Conservation (phyloP, 1,140 invertebrate species). For the Pentalonia nigronervosa region DNA sequence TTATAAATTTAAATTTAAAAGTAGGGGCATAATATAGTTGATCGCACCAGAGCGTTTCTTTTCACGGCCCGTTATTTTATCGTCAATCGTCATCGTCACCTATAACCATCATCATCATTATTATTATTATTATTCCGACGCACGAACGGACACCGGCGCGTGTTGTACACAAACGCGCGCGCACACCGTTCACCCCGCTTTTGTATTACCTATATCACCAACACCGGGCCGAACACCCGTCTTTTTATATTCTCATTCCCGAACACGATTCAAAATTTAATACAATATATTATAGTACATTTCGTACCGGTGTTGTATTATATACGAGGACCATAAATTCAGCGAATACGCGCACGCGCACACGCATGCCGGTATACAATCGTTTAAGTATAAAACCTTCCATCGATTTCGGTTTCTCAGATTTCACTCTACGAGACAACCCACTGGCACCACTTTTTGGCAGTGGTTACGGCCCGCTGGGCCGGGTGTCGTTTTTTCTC, state of each 20-base stretch:
- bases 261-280: neutral
- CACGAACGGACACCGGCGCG: neutral
- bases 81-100: too few relatives aligned
- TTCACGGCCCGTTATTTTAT: neutral
- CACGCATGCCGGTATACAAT: neutral
- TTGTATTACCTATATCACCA: neutral
- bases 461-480: neutral
- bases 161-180: too few relatives aligned
- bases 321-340: neutral
- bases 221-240: neutral
- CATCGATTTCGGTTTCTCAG: slow-evolving; percentile 7
- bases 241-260: neutral
- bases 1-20: neutral
- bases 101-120: too few relatives aligned
- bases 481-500: neutral
- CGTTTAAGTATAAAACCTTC: neutral
- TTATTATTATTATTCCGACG: neutral
- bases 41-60: neutral
- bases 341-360: neutral
- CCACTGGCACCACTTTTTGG: neutral
- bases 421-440: neutral
- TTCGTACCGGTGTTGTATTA: neutral
- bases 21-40: neutral
- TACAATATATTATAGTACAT: neutral
- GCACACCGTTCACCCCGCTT: neutral